Base-by-base conservation (phyloP, 2,113 vertebrate species). In the Centropus bengalensis region DNA sequence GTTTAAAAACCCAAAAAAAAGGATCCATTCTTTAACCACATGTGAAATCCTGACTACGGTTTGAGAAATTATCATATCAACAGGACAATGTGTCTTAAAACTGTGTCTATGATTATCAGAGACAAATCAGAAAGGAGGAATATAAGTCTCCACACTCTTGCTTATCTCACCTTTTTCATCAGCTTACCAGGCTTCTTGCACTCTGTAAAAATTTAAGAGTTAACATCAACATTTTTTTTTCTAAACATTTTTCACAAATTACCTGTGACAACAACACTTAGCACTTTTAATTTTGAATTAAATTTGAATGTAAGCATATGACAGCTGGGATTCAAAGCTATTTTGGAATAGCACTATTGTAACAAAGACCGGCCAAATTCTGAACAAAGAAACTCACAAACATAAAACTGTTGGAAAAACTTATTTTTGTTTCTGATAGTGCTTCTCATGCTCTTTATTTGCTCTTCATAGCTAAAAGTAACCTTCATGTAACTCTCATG, bases 251-350 rank as follows among this genome's bases (percentile, higher is more conserved):
- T 74, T 23, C 60, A 45, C 63, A 38, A 66, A 70, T 49, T 47
- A 76, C 11, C 26, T 91, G 66, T 86, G 32, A 75, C 24, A 79
- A 44, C 5, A 18, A 75, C 0, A 2, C 38, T 58, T 40, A 84
- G 32, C 22, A 55, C 47, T 47, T 54, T 5, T 9, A 70, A 49
- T 82, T 88, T 91, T 86, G 55, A 82, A 82, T 96, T 84, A 91
- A 76, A 74, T 73, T 54, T 92, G 45, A 94, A 93, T 94, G 69
- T 66, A 92, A 93, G 44, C 67, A 60, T 85, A 83, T 91, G 77
- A 87, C 86, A 78, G 77, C 89, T 93, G 69, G 55, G 44, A 81
- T 51, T 87, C 88, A 32, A 75, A 80, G 33, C 33, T 62, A 20
- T 67, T 68, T 91, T 54, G 26, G 8, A 67, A 8, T 17, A 71